Evolutionary conservation across 2,113 vertebrate species (phyloP), one percentile per base, ranked within the genome.

Genomic region (Neogobius melanostomus): DNA sequence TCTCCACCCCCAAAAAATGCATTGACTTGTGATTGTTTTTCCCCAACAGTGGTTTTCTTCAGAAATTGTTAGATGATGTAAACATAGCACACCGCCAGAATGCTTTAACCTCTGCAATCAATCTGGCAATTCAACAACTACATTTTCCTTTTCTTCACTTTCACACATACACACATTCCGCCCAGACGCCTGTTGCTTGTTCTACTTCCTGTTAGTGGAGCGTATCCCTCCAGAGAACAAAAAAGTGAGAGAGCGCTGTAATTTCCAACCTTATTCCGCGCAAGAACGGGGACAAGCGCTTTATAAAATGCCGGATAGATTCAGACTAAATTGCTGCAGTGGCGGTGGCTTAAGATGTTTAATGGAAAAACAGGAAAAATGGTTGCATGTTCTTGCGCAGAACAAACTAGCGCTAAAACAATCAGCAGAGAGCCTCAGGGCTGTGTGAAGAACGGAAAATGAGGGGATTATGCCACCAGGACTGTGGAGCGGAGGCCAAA

Each of bases 391-490:
- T 82, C 85, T 87, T 85, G 83, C 77, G 84, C 72, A 76, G 74
- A 77, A 72, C 74, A 84, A 86, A 72, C 78, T 77, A 87, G 80
- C 80, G 77, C 78, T 66, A 70, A 87, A 88, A 87, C 86, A 80
- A 85, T 87, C 84, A 87, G 71, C 79, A 78, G 60, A 56, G 60
- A 78, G 82, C 82, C 79, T 45, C 52, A 66, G 83, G 88, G 86
- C 77, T 81, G 66, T 64, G 70, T 66, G 77, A 73, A 72, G 75
- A 90, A 87, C 85, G 75, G 85, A 79, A 87, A 89, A 91, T 87
- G 63, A 82, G 82, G 59, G 77, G 69, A 84, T 89, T 91, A 84
- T 82, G 69, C 74, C 80, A 82, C 72, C 76, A 82, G 82, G 81
- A 79, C 71, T 61, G 46, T 56, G 71, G 75, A 82, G 74, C 74